Evolutionary conservation across 2,113 vertebrate species (phyloP).

Genomic region (Crocuta crocuta): DNA sequence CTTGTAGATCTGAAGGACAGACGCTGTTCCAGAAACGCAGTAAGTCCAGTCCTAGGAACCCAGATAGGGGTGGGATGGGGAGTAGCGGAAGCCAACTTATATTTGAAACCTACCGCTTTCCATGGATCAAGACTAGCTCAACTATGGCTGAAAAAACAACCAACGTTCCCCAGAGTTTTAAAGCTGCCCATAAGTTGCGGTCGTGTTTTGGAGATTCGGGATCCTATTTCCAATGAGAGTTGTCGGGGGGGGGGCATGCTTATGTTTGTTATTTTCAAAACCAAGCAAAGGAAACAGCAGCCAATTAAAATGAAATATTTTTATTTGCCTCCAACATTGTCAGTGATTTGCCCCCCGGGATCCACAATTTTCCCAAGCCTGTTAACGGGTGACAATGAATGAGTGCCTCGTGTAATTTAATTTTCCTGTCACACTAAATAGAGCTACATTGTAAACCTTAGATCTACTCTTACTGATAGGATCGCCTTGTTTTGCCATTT

Average conservation of each 20-base stretch:
- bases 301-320: conserved; percentile 77
- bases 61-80: rapidly evolving
- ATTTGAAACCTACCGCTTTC: not conserved
- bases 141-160: not conserved
- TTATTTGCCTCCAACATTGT: conserved; percentile 58
- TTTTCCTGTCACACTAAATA: conserved; percentile 92
- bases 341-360: conserved; percentile 85
- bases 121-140: not conserved
- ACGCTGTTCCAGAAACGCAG: not conserved
- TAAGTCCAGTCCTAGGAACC: not conserved
- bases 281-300: conserved; percentile 59
- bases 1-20: not conserved
- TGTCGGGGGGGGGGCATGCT: not conserved
- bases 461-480: conserved; percentile 86
- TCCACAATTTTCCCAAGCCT: conserved; percentile 91
- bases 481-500: conserved; percentile 87
- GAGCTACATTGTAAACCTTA: conserved; percentile 85
- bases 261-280: conserved; percentile 59
- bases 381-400: conserved; percentile 90
- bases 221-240: not conserved
- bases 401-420: conserved; percentile 90
- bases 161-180: not conserved
- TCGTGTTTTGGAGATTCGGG: not conserved
- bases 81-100: not conserved
- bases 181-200: not conserved